Evolutionary conservation across 2,888 invertebrate genomes (phyloP), one percentile per base, ranked within the genome.

Genomic region (Augochlorella aurata): DNA sequence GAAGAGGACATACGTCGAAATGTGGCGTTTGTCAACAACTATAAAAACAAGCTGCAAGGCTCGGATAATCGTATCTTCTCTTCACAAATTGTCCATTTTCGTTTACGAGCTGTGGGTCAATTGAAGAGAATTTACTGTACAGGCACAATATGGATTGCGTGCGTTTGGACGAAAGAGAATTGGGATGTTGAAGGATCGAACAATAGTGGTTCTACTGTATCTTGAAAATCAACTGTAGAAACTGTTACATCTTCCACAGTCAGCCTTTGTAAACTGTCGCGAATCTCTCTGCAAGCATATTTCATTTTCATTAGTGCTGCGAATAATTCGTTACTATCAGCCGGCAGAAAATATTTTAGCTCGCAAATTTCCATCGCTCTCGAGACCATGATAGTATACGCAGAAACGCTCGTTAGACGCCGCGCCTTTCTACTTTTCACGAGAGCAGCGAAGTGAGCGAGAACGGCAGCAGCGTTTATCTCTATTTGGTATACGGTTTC

Each of bases 371-470:
- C 24, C 24, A 61, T 61, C 24, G 29, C 73, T 70, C 70, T 54
- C 70, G n/a, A 50, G 29, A n/a, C 49, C 49, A 21, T 38, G 63
- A 21, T 65, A 29, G 38, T 29, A 7, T 21, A 9, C 45, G 61
- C n/a, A 61, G 72, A 74, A 74, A 52, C 45, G 21, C 50, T 69
- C 29, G 50, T 18, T 63, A 44, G 16, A 21, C 44, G 18, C 18
- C 18, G 44, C 21, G 47, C 69, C 68, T 77, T 77, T 77, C 77
- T 77, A 81, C 45, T 71, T 74, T 69, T 47, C 69, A 24, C 50
- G 21, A 45, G 69, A 68, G 5, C 69, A 29, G n/a, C 18, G 10
- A 29, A 29, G 29, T 3, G 52, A 52, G 67, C 67, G 45, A 52
- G 45, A 67, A 12, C 58, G 21, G 3, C 10, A 61, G 14, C 50